These are phyloP conservation scores for Pimpla rufipes DNA, from an alignment of 2,888 invertebrate genomes.

Conservation along the genomic window DNA sequence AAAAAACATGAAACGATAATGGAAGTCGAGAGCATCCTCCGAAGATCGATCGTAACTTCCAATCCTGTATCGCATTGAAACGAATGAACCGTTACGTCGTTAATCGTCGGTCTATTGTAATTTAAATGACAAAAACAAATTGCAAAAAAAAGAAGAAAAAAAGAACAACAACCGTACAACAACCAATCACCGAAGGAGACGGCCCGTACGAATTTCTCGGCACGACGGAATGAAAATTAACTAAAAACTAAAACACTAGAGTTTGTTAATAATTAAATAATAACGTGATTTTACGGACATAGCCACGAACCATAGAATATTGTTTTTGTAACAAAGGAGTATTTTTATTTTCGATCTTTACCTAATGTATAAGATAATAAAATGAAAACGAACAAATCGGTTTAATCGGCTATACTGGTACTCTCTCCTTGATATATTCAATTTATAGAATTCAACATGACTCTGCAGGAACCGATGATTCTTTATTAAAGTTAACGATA, in stretches of 20 bases:
- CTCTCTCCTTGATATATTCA: background rate
- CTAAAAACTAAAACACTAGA: conserved; percentile 51
- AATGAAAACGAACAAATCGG: conserved; percentile 63
- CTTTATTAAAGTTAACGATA: conserved; percentile 35
- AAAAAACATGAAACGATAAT: conserved; percentile 11
- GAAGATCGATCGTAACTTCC: conserved; percentile 59
- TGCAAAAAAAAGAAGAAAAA: conserved; percentile 19
- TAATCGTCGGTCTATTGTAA: conserved; percentile 64
- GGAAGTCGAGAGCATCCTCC: conserved; percentile 32
- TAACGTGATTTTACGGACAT: conserved; percentile 69
- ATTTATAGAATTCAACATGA: conserved; percentile 10
- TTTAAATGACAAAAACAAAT: conserved; percentile 53
- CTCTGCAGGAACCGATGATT: conserved; percentile 30
- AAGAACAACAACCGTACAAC: conserved; percentile 36
- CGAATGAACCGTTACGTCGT: conserved; percentile 62
- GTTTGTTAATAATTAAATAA: conserved; percentile 71
- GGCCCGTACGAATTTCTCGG: conserved; percentile 57
- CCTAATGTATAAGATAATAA: conserved; percentile 79
- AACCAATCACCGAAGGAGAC: conserved; percentile 56
- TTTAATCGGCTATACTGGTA: conserved; percentile 4
- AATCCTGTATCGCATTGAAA: conserved; percentile 74
- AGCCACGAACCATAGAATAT: conserved; percentile 72
- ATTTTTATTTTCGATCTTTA: conserved; percentile 80
- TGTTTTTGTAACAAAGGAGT: conserved; percentile 81
- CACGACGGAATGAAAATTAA: conserved; percentile 29